Evolutionary conservation across 2,888 invertebrate species (phyloP), one percentile per base, ranked within the genome.

Genomic region (Leptopterna dolabrata): DNA sequence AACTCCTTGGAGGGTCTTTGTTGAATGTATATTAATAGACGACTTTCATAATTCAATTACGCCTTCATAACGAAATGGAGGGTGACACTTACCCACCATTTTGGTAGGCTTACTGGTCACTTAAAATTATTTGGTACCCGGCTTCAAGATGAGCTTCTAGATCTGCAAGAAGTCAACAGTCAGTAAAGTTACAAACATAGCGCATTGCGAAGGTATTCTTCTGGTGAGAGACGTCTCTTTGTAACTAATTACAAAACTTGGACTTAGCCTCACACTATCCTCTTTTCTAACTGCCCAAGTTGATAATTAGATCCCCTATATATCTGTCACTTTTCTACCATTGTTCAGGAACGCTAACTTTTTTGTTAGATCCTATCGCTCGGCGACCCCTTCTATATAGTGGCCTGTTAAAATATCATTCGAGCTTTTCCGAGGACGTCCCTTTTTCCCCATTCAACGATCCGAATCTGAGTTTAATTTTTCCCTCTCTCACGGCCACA

Each of bases 171-270:
- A 36, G 7, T 36, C 36, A 36, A 36, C 36, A 36, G 7, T 4
- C 36, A 36, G 2, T 2, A 4, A 36, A 36, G 36, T 36, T 36
- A 36, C 36, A 4, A 36, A 2, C 4, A 36, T 36, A 7, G 47
- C 47, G 47, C 47, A 47, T 13, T 47, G 47, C 47, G 47, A 47
- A 47, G 47, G 7, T 16, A 11, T 27, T 24, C 63, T 63, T 24
- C 13, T 24, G 24, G 63, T 27, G 63, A 24, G 63, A 51, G n/a
- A 16, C 36, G 2, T 36, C 36, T 36, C 45, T 24, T 78, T 43
- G 78, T 78, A 45, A 78, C 78, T 78, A 78, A 78, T 78, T 78
- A 78, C 78, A 78, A 78, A 78, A 78, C 78, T 78, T 78, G 45
- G 78, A 19, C 45, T 45, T 41, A 29, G 78, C 19, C n/a, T 45